Evolutionary conservation across 2,888 invertebrate genomes (phyloP), one percentile per base, ranked within the genome.

Genomic region (Eurytoma adleriae): DNA sequence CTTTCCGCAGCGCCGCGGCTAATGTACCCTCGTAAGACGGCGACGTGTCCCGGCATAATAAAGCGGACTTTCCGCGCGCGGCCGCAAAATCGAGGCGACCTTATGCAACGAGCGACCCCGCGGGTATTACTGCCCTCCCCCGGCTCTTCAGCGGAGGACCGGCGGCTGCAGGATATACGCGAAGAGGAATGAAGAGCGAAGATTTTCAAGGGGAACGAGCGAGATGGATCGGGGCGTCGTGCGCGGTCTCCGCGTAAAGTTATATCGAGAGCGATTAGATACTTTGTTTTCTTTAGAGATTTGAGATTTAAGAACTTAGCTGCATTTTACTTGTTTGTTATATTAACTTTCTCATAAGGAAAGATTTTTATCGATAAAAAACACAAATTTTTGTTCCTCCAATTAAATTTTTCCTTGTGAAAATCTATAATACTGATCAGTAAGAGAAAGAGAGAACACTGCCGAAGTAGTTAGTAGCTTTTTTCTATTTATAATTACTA

Each of bases 1-100:
- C 79, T 81, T 69, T 75, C 74, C 40, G n/a, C 40, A 73, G 59
- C 70, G 56, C 24, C 68, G 54, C 50, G 85, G 86, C 87, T 88
- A 89, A 88, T 88, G 87, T 85, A 85, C 85, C 40, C 84, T 85
- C 85, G 86, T 84, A 87, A 88, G 86, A 85, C 85, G 86, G 83
- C 85, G 86, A 85, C 88, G 88, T 89, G 87, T 86, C 85, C 86
- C 83, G 83, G 88, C 87, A 87, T 88, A 88, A 88, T 88, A 88
- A 90, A 88, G 84, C 78, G 82, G 84, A 83, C 83, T 84, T 84
- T 85, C 84, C 82, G 62, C 24, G 70, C 62, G 83, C 83, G 83
- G 84, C 83, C 83, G 83, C 84, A 80, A 84, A 84, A 85, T 84
- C 83, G 82, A 83, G 82, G 71, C n/a, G 83, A 83, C 81, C 84